Percentiles rank a stretch among this genome's conserved stretches.
Evolutionary conservation across 2,888 invertebrate species (phyloP).

Genomic region (Trissonchulus sp.): DNA sequence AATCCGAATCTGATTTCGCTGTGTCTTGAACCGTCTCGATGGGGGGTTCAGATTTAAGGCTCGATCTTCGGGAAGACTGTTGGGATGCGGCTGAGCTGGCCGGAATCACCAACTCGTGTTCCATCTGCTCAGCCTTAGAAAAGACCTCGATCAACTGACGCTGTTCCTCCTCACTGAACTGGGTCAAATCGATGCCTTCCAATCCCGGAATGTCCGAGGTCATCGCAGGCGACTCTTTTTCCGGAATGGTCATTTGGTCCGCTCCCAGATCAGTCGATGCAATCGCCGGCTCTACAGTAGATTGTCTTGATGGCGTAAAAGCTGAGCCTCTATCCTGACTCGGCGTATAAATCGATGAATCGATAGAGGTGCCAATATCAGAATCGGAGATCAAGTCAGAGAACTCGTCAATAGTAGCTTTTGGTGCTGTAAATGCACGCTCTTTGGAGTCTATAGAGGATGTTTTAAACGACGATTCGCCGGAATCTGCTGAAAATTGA

Average conservation of each 20-base stretch:
- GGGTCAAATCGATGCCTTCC: slow-evolving; percentile 27
- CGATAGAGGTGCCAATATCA: background rate
- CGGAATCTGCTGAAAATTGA: too few species aligned
- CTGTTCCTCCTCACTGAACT: slow-evolving; percentile 29
- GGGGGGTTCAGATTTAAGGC: background rate
- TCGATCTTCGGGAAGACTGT: background rate
- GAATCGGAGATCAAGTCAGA: too few species aligned
- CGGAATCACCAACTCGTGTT: background rate
- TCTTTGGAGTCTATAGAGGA: too few species aligned
- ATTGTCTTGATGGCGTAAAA: background rate
- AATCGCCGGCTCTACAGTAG: too few species aligned
- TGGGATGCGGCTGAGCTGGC: background rate
- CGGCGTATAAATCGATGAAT: background rate
- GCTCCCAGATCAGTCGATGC: too few species aligned
- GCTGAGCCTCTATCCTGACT: background rate
- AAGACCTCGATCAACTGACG: slow-evolving; percentile 29
- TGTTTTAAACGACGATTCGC: background rate
- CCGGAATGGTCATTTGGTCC: too few species aligned
- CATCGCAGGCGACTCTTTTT: background rate
- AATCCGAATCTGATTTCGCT: too few species aligned
- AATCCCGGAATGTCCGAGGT: slow-evolving; percentile 15
- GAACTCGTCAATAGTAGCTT: too few species aligned
- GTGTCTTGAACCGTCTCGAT: background rate
- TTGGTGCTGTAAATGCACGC: background rate
- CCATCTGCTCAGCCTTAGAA: slow-evolving; percentile 29